Evolutionary conservation across 1,140 invertebrate species (phyloP).

Genomic region (Drosophila kohkoa): DNA sequence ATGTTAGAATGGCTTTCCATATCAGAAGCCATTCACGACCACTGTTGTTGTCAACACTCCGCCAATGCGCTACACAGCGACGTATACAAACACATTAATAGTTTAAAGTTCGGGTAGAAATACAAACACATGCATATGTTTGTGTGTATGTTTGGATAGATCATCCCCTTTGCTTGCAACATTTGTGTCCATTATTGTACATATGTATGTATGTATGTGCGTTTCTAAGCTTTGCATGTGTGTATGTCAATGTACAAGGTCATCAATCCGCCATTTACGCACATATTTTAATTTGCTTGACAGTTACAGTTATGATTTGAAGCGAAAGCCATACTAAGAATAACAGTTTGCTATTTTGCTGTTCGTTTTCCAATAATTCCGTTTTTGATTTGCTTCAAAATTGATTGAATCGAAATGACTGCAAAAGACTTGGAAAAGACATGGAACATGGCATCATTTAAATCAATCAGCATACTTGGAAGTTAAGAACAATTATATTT

Average conservation of each 20-base stretch:
- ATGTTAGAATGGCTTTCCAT: constrained; percentile 76
- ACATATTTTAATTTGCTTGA: constrained; percentile 39
- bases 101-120: not conserved
- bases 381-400: not conserved
- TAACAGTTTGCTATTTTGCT: constrained; percentile 17
- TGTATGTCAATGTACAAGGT: constrained; percentile 8
- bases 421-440: too few relatives aligned
- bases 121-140: not conserved
- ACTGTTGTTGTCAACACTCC: constrained; percentile 36
- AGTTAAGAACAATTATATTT: not conserved
- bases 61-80: constrained; percentile 34
- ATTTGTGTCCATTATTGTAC: not conserved
- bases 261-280: constrained; percentile 11
- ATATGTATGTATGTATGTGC: constrained; percentile 6
- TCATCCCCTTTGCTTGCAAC: constrained; percentile 15
- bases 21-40: constrained; percentile 60
- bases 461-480: not conserved
- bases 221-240: not conserved
- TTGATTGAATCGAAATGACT: not conserved
- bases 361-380: constrained; percentile 1
- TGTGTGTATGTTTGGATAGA: not conserved
- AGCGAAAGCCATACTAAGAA: constrained; percentile 10
- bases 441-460: not conserved
- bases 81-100: constrained; percentile 9
- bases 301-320: constrained; percentile 27